Conservation (phyloP, 2,888 invertebrate genomes). For the Priocnemis perturbator region DNA sequence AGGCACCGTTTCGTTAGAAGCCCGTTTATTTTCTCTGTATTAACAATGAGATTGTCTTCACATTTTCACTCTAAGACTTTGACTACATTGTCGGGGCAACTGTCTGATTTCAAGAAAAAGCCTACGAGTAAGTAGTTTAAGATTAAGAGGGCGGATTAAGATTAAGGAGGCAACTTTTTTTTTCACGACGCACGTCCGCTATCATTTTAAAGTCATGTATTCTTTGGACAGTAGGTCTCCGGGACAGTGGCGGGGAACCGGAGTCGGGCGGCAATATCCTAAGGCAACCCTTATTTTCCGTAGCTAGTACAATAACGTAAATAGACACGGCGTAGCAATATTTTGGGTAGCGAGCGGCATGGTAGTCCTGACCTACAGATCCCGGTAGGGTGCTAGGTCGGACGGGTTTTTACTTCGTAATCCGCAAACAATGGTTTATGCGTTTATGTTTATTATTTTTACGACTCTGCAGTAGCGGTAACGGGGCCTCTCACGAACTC, state of each 20-base stretch:
- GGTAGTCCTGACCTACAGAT: conserved; percentile 13
- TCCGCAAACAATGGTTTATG: conserved; percentile 66
- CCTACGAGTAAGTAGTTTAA: not conserved
- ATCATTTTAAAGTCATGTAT: conserved; percentile 6
- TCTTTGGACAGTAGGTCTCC: not conserved
- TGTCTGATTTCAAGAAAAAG: too few species aligned
- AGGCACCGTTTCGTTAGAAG: too few species aligned
- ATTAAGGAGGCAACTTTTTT: too few species aligned
- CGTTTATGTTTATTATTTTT: conserved; percentile 71
- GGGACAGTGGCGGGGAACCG: not conserved
- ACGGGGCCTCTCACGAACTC: conserved; percentile 22
- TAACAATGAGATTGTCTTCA: too few species aligned
- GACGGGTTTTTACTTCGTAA: conserved; percentile 51
- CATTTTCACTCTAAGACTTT: too few species aligned
- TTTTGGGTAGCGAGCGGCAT: conserved; percentile 21
- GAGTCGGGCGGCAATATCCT: not conserved
- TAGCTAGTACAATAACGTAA: conserved; percentile 36
- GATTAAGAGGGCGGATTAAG: too few species aligned
- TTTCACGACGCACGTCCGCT: not conserved
- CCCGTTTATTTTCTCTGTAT: too few species aligned
- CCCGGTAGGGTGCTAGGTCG: conserved; percentile 21
- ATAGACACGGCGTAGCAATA: conserved; percentile 34
- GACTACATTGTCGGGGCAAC: too few species aligned
- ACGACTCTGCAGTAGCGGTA: conserved; percentile 62
- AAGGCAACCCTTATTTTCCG: conserved; percentile 39